Conservation (phyloP, 2,113 vertebrate species). For the Pionites leucogaster region DNA sequence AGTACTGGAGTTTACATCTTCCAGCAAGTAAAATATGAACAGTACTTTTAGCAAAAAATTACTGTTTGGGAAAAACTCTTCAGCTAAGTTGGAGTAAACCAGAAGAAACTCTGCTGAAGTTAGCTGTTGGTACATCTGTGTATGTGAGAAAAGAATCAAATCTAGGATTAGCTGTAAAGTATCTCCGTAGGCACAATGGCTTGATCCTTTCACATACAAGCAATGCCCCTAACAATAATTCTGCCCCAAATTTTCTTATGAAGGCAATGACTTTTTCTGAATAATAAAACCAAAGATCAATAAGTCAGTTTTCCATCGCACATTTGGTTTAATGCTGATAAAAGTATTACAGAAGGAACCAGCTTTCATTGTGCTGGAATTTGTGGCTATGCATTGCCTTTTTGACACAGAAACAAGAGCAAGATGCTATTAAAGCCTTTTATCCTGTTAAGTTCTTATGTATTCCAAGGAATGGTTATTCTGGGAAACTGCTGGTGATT, state of each 20-base stretch:
- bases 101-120: neutral
- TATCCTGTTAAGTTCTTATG: neutral
- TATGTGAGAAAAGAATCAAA: neutral
- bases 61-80: neutral
- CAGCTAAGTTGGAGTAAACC: neutral
- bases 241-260: neutral
- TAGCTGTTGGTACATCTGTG: neutral
- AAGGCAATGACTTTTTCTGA: accelerated
- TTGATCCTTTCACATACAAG: neutral
- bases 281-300: neutral
- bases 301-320: neutral
- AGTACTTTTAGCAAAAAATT: neutral
- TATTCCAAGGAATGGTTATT: neutral
- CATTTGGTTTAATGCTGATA: neutral
- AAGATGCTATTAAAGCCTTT: neutral
- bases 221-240: neutral
- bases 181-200: neutral
- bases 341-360: neutral
- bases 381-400: neutral
- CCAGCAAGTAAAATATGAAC: neutral
- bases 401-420: neutral
- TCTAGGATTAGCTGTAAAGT: neutral
- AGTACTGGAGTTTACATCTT: neutral
- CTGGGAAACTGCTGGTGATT: constrained; percentile 7
- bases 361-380: neutral